Conservation (phyloP, 2,797 vertebrate species). For the Eremophila alpestris region DNA sequence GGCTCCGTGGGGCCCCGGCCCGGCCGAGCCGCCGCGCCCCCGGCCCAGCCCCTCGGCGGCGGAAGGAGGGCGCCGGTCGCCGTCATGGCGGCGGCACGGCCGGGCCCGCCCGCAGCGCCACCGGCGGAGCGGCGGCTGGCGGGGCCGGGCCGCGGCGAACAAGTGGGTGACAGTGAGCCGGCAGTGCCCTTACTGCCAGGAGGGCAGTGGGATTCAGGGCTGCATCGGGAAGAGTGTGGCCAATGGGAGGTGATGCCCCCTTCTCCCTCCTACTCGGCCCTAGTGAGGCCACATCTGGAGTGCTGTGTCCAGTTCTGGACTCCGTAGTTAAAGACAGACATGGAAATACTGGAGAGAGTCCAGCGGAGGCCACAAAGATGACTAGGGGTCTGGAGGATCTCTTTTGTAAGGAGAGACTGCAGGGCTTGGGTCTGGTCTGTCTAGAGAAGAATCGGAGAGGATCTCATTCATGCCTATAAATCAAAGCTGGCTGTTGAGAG, state of each 20-base stretch:
- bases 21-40: not conserved
- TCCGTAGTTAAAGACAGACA: not conserved
- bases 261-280: not conserved
- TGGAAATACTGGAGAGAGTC: not conserved
- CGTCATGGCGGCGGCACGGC: not conserved
- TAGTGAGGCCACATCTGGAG: not conserved
- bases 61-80: not conserved
- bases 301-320: not conserved
- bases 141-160: not conserved
- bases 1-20: not conserved
- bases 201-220: fast-evolving
- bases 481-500: not conserved
- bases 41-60: not conserved
- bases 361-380: not conserved
- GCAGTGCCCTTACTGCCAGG: not conserved
- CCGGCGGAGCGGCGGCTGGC: not conserved
- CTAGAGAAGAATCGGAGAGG: not conserved
- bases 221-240: not conserved
- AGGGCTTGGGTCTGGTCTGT: not conserved
- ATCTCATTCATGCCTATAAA: not conserved
- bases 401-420: not conserved
- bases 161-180: fast-evolving
- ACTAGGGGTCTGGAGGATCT: not conserved
- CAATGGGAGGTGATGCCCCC: not conserved
- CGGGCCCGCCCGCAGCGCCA: no score